Evolutionary conservation across 1,140 invertebrate species (phyloP), one percentile per base, ranked within the genome.

Genomic region (Tachypleus tridentatus): DNA sequence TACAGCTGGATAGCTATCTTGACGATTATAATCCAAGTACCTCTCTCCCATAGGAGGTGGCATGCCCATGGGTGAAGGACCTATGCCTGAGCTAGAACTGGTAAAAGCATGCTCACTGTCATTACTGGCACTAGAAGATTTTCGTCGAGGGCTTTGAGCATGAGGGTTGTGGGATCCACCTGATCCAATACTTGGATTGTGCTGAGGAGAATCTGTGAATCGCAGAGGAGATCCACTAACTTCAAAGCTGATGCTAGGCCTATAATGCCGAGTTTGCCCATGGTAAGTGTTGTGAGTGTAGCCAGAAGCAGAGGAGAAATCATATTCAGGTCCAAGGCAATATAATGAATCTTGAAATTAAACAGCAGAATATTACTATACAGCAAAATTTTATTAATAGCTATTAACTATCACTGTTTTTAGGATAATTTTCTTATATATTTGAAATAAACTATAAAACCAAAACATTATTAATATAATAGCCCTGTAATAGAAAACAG

Each of bases 231-330:
- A 64, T 71, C 69, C 63, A 67, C 66, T 71, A 7, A 54, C n/a
- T n/a, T 82, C 82, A 67, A 83, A 76, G 67, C 79, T 80, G 62
- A 82, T 65, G 73, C 73, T 76, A 66, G 86, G 86, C 68, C 91
- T 82, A 67, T 86, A 83, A 74, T 91, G 88, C 67, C 84, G 80
- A 7, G 85, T 84, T 29, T 88, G 88, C 9, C 91, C 91, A 77
- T 95, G 91, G 77, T 94, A 95, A 3, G 92, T 95, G 76, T 93
- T 90, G 75, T 92, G 89, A 60, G 83, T 84, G 78, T 87, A 89
- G 9, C 83, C 82, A 57, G 79, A 81, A 47, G 74, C 64, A 4
- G 79, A 78, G 4, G 77, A 80, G 71, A 84, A 83, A 72, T 85
- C 82, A 68, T 83, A 85, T 67, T 82, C 79, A 66, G 63, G 57